phyloP scores from a whole-genome alignment of 1,140 invertebrate genomes.

The Sinonovacula constricta region DNA sequence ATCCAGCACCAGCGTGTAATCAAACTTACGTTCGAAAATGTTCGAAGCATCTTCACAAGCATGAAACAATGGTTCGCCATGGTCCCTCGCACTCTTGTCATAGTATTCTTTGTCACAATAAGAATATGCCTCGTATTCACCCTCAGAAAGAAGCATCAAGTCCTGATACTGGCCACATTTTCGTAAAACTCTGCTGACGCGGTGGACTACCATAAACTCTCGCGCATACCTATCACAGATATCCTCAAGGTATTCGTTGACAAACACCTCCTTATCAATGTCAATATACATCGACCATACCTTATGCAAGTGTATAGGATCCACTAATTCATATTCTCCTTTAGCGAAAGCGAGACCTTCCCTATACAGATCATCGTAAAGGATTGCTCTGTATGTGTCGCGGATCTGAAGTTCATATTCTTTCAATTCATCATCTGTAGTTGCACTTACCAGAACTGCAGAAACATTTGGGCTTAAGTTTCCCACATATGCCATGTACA shows the following conservation, averaged over 20 bases:
- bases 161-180: constrained; percentile 60
- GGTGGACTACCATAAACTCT: constrained; percentile 54
- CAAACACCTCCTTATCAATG: constrained; percentile 37
- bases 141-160: constrained; percentile 51
- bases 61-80: constrained; percentile 51
- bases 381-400: constrained; percentile 52
- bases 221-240: constrained; percentile 46
- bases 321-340: constrained; percentile 49
- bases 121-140: constrained; percentile 50
- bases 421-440: constrained; percentile 49
- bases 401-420: constrained; percentile 57
- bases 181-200: constrained; percentile 49
- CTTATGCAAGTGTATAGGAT: constrained; percentile 37
- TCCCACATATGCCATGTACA: constrained; percentile 62
- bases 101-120: constrained; percentile 50
- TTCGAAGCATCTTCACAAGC: constrained; percentile 45
- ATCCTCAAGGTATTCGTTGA: constrained; percentile 44
- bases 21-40: constrained; percentile 56
- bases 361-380: constrained; percentile 51
- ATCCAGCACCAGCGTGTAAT: constrained; percentile 53
- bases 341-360: constrained; percentile 50
- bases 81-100: constrained; percentile 35
- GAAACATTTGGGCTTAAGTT: constrained; percentile 61
- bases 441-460: constrained; percentile 60
- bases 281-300: constrained; percentile 51